Base-by-base conservation (phyloP, 2,113 vertebrate genomes). In the Zonotrichia leucophrys region DNA sequence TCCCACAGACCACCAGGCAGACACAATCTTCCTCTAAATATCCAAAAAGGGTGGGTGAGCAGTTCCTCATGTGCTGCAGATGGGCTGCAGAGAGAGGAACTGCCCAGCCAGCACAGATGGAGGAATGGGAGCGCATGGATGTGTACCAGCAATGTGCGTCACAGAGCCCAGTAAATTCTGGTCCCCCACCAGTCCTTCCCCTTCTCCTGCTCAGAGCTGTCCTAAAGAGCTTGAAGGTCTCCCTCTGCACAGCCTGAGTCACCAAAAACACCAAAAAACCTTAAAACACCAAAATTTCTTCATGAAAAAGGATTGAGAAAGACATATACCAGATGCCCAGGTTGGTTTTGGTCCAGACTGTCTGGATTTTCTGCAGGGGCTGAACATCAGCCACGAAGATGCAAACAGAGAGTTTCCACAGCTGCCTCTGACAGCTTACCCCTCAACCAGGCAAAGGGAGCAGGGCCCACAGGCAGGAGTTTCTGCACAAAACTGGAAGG, bases 11-110 rank as follows among this genome's bases (percentile, higher is more conserved):
- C 10, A 18, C 12, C 47, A 79, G 30, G 23, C 75, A 73, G 53
- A 30, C 67, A 76, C 10, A 6, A 44, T 80, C 46, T 95, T 90
- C 86, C 89, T 73, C n/a, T 87, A 83, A 68, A 69, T 64, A 37
- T 49, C 37, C 20, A 5, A 31, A 73, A 90, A 80, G 8, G 21
- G 44, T 69, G 68, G 0, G 0, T 77, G 28, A 83, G 50, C 44
- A 69, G 37, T 94, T 94, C 76, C 68, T 89, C 63, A 62, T 74
- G 41, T 52, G 53, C 15, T 8, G 41, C 86, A 90, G 91, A 95
- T 86, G 83, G 82, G 13, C 56, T 78, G 28, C 0, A 0, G 50
- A 88, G 56, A 86, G 76, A 90, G 83, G 83, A 95, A 86, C 79
- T 77, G 31, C 31, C 21, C 3, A 0, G 2, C 4, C 12, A n/a